Evolutionary conservation across 2,888 invertebrate species (phyloP).

Genomic region (Lamellibrachia columna): DNA sequence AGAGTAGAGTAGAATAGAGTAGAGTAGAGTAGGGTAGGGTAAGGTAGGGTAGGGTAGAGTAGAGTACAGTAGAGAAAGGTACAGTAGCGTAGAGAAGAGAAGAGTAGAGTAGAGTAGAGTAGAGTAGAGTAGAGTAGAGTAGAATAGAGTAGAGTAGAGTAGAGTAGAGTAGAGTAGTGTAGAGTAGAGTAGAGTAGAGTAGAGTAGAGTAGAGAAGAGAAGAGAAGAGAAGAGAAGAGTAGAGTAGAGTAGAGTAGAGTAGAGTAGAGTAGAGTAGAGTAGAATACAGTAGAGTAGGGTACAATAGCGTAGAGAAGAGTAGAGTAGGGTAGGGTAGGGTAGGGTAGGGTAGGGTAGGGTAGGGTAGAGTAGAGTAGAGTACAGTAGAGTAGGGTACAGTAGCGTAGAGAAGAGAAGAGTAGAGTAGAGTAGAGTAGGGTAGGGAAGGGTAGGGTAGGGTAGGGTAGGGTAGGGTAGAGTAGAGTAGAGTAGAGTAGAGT

Average conservation of each 20-base stretch:
- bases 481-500: not conserved
- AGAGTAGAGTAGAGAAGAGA: not conserved
- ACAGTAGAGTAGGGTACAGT: not conserved
- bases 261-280: too few relatives aligned
- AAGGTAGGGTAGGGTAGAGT: too few relatives aligned
- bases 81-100: too few relatives aligned
- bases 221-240: not conserved
- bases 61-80: too few relatives aligned
- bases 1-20: too few relatives aligned
- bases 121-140: not conserved
- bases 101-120: conserved; percentile 2
- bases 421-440: not conserved
- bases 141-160: conserved; percentile 2
- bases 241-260: not conserved
- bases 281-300: not conserved
- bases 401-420: not conserved
- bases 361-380: too few relatives aligned
- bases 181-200: not conserved
- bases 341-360: not conserved
- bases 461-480: conserved; percentile 9
- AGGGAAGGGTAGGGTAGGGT: too few relatives aligned
- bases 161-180: conserved; percentile 1
- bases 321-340: not conserved
- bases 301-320: not conserved
- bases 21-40: too few relatives aligned